These are phyloP conservation scores for Pteropus rufus DNA, from an alignment of 2,797 vertebrate species.

Conservation along the genomic window DNA sequence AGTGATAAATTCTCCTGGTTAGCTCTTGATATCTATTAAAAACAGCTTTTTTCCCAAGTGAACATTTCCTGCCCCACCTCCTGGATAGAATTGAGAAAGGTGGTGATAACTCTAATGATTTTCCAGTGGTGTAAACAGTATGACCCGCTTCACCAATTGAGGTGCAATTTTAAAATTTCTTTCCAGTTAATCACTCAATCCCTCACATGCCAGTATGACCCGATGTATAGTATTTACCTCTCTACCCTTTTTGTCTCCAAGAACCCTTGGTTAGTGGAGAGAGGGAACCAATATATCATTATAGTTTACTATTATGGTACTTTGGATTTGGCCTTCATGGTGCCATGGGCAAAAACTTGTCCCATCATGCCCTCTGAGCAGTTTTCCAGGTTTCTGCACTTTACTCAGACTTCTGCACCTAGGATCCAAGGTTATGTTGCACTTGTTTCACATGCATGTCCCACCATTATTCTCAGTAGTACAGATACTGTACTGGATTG, in stretches of 20 bases:
- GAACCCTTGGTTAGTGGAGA: not conserved
- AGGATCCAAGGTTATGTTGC: not conserved
- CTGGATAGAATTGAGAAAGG: constrained; percentile 36
- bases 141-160: not conserved
- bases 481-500: not conserved
- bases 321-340: not conserved
- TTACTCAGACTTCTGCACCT: not conserved
- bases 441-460: not conserved
- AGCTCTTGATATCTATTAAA: constrained; percentile 66
- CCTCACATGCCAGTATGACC: not conserved
- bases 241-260: not conserved
- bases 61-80: constrained; percentile 68
- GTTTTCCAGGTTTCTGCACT: not conserved
- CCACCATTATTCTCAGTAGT: not conserved
- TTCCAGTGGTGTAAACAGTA: constrained; percentile 43
- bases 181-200: not conserved
- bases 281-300: not conserved
- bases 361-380: not conserved
- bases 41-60: constrained; percentile 58
- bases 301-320: not conserved
- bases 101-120: constrained; percentile 36
- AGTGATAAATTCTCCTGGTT: constrained; percentile 70
- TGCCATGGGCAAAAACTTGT: not conserved
- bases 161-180: not conserved
- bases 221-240: not conserved